These are phyloP conservation scores for Zoanthus sansibaricus DNA, from an alignment of 92 coral and sea anemone genomes.

Conservation along the genomic window DNA sequence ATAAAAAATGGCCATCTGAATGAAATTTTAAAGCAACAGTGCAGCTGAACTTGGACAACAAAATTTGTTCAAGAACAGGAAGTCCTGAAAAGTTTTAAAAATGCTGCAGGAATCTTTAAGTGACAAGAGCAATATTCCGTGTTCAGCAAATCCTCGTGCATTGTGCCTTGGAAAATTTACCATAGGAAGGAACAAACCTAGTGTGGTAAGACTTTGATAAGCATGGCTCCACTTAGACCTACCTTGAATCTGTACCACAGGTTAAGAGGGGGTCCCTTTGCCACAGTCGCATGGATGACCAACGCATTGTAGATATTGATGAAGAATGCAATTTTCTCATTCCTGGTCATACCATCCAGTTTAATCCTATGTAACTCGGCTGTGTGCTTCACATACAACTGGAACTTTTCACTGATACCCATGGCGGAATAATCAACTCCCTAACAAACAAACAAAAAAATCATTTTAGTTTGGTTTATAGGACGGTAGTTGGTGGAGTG, in stretches of 20 bases:
- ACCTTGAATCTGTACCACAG: constrained; percentile 98
- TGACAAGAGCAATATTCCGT: no score
- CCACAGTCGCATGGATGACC: constrained; percentile 95
- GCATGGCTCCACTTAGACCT: background rate
- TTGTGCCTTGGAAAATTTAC: no score
- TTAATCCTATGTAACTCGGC: constrained; percentile 95
- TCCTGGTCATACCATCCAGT: constrained; percentile 82
- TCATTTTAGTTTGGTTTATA: background rate
- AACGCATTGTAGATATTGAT: constrained; percentile 96
- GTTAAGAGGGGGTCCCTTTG: constrained; percentile 87
- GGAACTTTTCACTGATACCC: constrained; percentile 77
- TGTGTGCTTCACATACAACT: constrained; percentile 89
- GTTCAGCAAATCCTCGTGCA: no score
- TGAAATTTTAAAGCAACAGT: no score
- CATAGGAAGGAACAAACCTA: no score
- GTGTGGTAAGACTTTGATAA: no score
- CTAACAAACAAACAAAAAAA: constrained; percentile 55
- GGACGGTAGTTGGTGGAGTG: no score
- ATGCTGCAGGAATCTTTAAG: no score
- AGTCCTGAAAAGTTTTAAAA: no score
- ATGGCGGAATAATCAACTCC: constrained; percentile 92
- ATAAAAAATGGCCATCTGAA: no score
- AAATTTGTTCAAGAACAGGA: no score
- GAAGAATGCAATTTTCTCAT: constrained; percentile 93
- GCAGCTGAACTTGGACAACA: no score